Conservation (phyloP, 2,113 vertebrate species). For the Melanerpes aurifrons region DNA sequence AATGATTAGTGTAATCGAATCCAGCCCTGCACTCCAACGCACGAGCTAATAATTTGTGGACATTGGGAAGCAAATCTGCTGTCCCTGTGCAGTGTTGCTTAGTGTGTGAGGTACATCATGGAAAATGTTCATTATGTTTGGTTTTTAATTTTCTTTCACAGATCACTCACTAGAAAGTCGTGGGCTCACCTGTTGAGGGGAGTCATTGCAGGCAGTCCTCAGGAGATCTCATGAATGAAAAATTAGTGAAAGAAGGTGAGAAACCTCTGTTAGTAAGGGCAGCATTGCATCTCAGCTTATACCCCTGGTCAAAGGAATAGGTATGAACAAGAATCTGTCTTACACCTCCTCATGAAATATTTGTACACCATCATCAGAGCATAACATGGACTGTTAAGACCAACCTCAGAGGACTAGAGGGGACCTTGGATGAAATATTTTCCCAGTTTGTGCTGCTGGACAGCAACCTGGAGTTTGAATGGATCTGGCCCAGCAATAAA, state of each 20-base stretch:
- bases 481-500: background rate
- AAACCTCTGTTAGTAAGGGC: background rate
- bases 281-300: background rate
- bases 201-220: background rate
- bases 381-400: background rate
- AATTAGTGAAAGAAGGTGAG: background rate
- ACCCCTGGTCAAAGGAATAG: background rate
- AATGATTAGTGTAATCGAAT: conserved; percentile 49
- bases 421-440: background rate
- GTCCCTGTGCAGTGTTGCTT: background rate
- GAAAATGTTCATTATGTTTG: background rate
- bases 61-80: conserved; percentile 12
- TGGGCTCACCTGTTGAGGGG: background rate
- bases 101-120: background rate
- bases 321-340: background rate
- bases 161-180: background rate
- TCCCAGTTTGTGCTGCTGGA: background rate
- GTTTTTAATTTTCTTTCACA: background rate
- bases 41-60: conserved; percentile 20
- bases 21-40: conserved; percentile 30
- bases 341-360: background rate
- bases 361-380: background rate
- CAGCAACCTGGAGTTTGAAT: background rate
- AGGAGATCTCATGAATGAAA: background rate
- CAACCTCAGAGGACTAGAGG: background rate